These are phyloP conservation scores for Atta cephalotes DNA, from an alignment of 1,140 invertebrate species.

Conservation along the genomic window DNA sequence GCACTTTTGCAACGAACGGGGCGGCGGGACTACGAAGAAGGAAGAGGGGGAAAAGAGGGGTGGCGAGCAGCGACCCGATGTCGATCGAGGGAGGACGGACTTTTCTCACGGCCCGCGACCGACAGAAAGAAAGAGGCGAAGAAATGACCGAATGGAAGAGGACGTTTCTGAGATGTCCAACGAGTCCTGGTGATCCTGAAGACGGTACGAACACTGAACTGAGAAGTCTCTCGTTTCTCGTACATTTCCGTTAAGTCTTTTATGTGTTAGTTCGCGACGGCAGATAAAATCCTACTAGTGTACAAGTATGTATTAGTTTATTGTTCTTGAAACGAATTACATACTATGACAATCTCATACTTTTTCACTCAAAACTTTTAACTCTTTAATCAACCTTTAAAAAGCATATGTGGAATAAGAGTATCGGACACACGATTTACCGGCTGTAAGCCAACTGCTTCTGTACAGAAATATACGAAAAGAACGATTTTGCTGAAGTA, in stretches of 20 bases:
- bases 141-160: slow-evolving; percentile 35
- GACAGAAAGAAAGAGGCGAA: slow-evolving; percentile 49
- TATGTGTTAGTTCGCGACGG: not conserved
- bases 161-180: slow-evolving; percentile 49
- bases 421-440: not conserved
- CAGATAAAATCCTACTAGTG: not conserved
- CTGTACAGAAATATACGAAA: too few relatives aligned
- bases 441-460: not conserved
- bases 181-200: slow-evolving; percentile 29
- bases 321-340: not conserved
- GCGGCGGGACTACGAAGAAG: not conserved
- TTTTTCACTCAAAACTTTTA: slow-evolving; percentile 1
- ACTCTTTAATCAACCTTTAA: not conserved
- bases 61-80: slow-evolving; percentile 50
- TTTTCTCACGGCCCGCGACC: slow-evolving; percentile 70
- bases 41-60: not conserved
- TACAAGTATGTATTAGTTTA: not conserved
- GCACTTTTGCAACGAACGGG: slow-evolving; percentile 61
- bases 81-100: slow-evolving; percentile 68
- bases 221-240: slow-evolving; percentile 22
- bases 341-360: not conserved
- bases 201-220: not conserved
- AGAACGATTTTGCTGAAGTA: too few relatives aligned
- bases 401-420: not conserved
- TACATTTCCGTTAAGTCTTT: slow-evolving; percentile 16